These are phyloP conservation scores for Lampris megalopsis DNA, from an alignment of 2,113 vertebrate genomes.

Conservation along the genomic window DNA sequence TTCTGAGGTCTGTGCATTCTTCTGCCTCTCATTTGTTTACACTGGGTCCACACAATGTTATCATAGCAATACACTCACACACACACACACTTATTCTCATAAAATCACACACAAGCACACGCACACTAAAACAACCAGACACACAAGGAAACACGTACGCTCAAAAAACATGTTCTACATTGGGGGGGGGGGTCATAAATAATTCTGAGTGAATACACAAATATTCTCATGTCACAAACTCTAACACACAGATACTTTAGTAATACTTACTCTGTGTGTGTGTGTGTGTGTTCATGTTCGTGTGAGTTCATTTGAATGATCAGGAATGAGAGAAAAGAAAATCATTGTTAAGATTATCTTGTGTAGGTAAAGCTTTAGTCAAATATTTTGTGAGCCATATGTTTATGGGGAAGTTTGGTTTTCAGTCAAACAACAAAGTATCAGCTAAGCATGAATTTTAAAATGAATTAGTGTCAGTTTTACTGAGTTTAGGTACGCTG, in stretches of 20 bases:
- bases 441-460: too few species aligned
- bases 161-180: background rate
- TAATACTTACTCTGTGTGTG: constrained; percentile 5
- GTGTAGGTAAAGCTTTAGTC: too few species aligned
- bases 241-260: constrained; percentile 1
- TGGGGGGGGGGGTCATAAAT: constrained; percentile 24
- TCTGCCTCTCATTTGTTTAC: constrained; percentile 49
- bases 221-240: constrained; percentile 38
- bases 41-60: constrained; percentile 32
- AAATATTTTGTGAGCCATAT: too few species aligned
- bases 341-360: too few species aligned
- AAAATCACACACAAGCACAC: constrained; percentile 1
- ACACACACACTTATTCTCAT: constrained; percentile 1
- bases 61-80: constrained; percentile 38
- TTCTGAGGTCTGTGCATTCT: constrained; percentile 37
- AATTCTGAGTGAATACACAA: constrained; percentile 22
- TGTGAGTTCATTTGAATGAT: too few species aligned
- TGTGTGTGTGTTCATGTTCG: background rate
- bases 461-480: too few species aligned
- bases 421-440: too few species aligned
- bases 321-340: too few species aligned
- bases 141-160: too few species aligned
- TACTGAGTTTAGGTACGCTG: too few species aligned
- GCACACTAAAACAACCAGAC: background rate
- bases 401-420: too few species aligned